Evolutionary conservation across 2,113 vertebrate genomes (phyloP), one percentile per base, ranked within the genome.

Genomic region (Strix aluco): DNA sequence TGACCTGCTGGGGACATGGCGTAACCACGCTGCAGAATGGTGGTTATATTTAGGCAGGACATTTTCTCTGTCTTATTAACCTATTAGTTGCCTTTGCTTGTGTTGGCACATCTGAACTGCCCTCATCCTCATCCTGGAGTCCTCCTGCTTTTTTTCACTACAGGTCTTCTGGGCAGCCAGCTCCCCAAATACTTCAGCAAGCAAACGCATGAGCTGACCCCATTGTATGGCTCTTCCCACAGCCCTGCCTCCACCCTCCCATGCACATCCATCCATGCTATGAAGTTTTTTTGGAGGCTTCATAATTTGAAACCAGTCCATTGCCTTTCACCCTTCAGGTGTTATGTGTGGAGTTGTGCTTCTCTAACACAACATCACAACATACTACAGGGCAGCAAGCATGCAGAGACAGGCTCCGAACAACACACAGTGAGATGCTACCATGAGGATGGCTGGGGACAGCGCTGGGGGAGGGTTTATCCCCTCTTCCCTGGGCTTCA

Each of bases 41-140:
- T 54, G 54, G 67, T 87, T 93, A 88, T 86, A 95, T 94, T 92
- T 96, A 94, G 72, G 36, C 59, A 82, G 46, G 49, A 73, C 18
- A 91, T 63, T 72, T 10, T 27, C 36, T 58, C 66, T 88, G 75
- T 47, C 16, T 77, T 73, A 58, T 95, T 96, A 94, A 91, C 92
- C 80, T 70, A 5, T 95, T 81, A 70, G 52, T 54, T 92, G 8
- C 93, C 52, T 26, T 26, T 74, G 40, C 17, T 42, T 74, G 20
- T 22, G 30, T 29, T 17, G 20, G 22, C 29, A 73, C 22, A n/a
- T 22, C 61, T 32, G 21, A 38, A 69, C 15, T 86, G 22, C 30
- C 38, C 14, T 61, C 3, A 21, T 6, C 17, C 23, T 84, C 15
- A 11, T 73, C 38, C 40, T 23, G 0, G 0, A 81, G 42, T 5